A percentile compares a stretch with the other conserved stretches of the same genome.
phyloP scores from a whole-genome alignment of 2,113 vertebrate genomes.

The Zingel zingel region DNA sequence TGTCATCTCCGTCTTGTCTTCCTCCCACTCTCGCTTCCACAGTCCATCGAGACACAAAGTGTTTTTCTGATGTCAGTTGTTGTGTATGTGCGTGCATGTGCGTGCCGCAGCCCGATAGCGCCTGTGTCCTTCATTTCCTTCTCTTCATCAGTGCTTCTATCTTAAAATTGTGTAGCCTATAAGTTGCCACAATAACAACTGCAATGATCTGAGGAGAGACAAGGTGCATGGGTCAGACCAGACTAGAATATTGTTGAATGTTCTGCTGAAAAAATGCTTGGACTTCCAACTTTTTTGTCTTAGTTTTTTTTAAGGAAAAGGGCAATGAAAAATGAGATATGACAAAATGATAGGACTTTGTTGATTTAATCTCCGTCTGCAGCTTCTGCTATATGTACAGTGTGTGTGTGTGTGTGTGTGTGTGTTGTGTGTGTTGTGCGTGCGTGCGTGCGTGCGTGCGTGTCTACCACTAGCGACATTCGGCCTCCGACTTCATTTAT shows the following conservation, averaged over 20 bases:
- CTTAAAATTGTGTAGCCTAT: neutral
- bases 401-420: neutral
- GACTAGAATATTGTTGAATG: neutral
- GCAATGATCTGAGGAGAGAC: neutral
- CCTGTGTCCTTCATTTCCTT: conserved; percentile 49
- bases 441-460: neutral
- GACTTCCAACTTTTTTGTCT: neutral
- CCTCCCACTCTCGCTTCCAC: conserved; percentile 8
- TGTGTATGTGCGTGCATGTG: conserved; percentile 1
- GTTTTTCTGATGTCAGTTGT: conserved; percentile 50
- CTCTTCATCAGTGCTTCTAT: conserved; percentile 4
- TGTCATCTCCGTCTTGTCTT: conserved; percentile 35
- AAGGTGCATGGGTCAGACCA: neutral
- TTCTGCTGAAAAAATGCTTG: neutral
- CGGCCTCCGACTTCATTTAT: neutral
- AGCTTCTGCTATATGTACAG: neutral
- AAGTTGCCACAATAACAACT: neutral
- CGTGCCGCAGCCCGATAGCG: conserved; percentile 15
- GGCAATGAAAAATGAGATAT: neutral
- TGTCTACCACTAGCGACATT: neutral
- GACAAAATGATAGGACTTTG: neutral
- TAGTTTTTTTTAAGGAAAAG: neutral
- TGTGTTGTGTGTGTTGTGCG: neutral
- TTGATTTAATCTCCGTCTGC: neutral
- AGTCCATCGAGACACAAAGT: conserved; percentile 60